Evolutionary conservation across 1,140 invertebrate species (phyloP).

Genomic region (Adelges cooleyi): DNA sequence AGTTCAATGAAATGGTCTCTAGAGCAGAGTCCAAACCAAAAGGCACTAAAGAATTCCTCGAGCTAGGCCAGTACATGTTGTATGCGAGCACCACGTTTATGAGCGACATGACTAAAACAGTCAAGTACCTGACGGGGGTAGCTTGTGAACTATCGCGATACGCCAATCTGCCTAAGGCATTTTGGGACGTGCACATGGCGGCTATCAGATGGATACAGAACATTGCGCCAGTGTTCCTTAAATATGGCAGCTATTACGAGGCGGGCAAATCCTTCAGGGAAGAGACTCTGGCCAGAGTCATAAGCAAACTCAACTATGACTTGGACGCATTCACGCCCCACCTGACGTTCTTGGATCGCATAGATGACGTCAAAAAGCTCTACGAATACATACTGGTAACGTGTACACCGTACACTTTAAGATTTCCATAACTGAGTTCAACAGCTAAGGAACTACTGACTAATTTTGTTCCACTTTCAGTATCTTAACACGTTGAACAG

Average conservation of each 20-base stretch:
- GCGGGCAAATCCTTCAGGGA: constrained; percentile 68
- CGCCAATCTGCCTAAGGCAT: constrained; percentile 49
- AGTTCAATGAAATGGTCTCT: constrained; percentile 33
- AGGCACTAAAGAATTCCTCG: constrained; percentile 59
- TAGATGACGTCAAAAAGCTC: constrained; percentile 54
- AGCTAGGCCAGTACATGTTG: constrained; percentile 52
- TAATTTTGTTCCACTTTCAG: constrained; percentile 29
- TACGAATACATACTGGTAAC: constrained; percentile 45
- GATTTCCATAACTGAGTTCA: background rate
- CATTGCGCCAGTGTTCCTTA: constrained; percentile 58
- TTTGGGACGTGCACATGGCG: constrained; percentile 52
- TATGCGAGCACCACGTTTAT: constrained; percentile 49
- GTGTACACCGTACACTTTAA: background rate
- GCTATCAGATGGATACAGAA: constrained; percentile 60
- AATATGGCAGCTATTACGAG: constrained; percentile 53
- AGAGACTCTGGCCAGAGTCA: constrained; percentile 54
- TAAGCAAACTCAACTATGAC: constrained; percentile 54
- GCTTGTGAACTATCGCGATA: constrained; percentile 55
- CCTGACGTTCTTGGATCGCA: constrained; percentile 51
- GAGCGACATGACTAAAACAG: constrained; percentile 48
- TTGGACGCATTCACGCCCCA: constrained; percentile 58
- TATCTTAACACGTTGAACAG: constrained; percentile 60
- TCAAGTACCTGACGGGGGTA: constrained; percentile 48
- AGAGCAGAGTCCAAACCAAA: constrained; percentile 50
- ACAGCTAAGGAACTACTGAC: no score